Evolutionary conservation across 2,797 vertebrate species (phyloP).

Genomic region (Champsocephalus gunnari): DNA sequence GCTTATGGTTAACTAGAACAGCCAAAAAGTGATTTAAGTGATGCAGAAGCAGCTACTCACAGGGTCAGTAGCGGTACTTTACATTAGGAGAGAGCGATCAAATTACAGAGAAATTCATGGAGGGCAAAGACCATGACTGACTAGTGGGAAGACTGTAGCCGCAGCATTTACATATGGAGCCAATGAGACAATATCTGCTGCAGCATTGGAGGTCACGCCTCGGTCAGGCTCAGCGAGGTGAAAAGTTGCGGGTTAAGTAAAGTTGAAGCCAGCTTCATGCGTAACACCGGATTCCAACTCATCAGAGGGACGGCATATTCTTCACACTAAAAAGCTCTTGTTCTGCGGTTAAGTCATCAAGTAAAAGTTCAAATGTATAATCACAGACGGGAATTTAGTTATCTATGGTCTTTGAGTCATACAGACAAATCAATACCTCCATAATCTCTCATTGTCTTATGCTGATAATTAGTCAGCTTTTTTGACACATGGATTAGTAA

Average conservation of each 20-base stretch:
- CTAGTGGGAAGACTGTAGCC: constrained; percentile 25
- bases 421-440: neutral
- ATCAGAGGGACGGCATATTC: constrained; percentile 5
- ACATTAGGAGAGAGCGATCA: constrained; percentile 42
- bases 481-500: neutral
- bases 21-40: neutral
- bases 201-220: constrained; percentile 53
- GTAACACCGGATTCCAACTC: neutral
- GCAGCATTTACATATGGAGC: constrained; percentile 66
- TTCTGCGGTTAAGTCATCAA: neutral
- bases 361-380: neutral
- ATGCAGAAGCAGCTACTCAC: constrained; percentile 22
- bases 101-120: constrained; percentile 55
- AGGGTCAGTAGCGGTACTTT: constrained; percentile 13
- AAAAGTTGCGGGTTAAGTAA: constrained; percentile 50
- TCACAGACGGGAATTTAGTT: neutral
- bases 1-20: neutral
- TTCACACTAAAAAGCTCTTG: neutral
- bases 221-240: constrained; percentile 55
- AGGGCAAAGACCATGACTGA: constrained; percentile 51
- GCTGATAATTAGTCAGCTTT: neutral
- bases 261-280: constrained; percentile 23
- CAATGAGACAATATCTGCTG: constrained; percentile 57
- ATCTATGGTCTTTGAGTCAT: neutral
- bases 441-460: neutral